These are phyloP conservation scores for Taenaris catops DNA, from an alignment of 2,888 invertebrate genomes.

Conservation along the genomic window DNA sequence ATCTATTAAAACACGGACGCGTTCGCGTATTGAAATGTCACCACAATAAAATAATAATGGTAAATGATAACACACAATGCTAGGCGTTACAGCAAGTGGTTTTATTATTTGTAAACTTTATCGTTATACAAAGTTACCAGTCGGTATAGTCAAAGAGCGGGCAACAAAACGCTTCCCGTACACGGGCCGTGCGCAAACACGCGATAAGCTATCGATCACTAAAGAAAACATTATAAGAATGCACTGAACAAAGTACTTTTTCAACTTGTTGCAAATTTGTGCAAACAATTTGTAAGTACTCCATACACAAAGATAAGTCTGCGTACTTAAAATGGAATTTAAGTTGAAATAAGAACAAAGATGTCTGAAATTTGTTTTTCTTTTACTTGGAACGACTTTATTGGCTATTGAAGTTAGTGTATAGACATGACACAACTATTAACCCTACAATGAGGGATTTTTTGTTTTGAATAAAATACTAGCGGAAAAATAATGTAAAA, in stretches of 20 bases:
- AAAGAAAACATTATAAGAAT: slow-evolving; percentile 20
- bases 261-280: slow-evolving; percentile 6
- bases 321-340: no score
- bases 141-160: slow-evolving; percentile 38
- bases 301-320: no score
- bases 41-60: slow-evolving; percentile 18
- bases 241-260: no score
- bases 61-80: slow-evolving; percentile 17
- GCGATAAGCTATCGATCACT: slow-evolving; percentile 32
- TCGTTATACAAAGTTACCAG: slow-evolving; percentile 35
- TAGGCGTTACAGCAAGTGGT: slow-evolving; percentile 17
- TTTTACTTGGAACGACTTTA: no score
- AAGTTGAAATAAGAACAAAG: no score
- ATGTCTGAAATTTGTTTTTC: no score
- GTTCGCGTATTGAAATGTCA: slow-evolving; percentile 10
- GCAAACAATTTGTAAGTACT: background rate
- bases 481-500: no score
- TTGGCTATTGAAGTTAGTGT: no score
- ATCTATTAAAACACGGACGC: slow-evolving; percentile 15
- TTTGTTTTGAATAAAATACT: no score
- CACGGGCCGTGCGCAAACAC: slow-evolving; percentile 33
- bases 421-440: no score
- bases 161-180: slow-evolving; percentile 22
- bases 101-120: slow-evolving; percentile 28
- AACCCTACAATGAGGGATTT: no score